phyloP scores from a whole-genome alignment of 1,140 invertebrate genomes.

The Berghia stephanieae region DNA sequence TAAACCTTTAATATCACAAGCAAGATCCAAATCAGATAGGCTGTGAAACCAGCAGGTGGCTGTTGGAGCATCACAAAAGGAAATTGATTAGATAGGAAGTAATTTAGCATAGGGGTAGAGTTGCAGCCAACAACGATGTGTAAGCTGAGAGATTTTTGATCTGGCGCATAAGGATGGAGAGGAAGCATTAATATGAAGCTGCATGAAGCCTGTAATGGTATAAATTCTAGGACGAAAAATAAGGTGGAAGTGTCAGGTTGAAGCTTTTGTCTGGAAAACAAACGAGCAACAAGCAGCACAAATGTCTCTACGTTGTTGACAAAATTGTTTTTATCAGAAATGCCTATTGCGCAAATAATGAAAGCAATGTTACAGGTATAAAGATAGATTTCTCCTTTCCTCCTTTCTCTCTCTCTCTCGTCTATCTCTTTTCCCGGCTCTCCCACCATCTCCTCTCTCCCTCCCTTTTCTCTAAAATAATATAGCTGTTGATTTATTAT shows the following conservation, averaged over 20 bases:
- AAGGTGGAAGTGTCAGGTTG: neutral
- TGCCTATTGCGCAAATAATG: conserved; percentile 29
- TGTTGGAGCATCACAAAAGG: too few species aligned
- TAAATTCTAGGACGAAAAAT: neutral
- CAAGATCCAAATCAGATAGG: too few species aligned
- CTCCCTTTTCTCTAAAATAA: neutral
- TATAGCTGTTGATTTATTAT: neutral
- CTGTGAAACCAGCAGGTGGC: too few species aligned
- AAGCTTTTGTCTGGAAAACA: neutral
- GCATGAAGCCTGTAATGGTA: too few species aligned
- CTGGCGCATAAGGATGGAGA: too few species aligned
- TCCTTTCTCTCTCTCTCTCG: neutral
- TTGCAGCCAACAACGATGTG: too few species aligned
- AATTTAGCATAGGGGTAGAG: too few species aligned
- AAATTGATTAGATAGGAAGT: too few species aligned
- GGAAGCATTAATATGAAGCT: too few species aligned
- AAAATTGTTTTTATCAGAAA: conserved; percentile 1
- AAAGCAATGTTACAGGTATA: too few species aligned
- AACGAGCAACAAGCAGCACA: neutral
- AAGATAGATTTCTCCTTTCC: neutral
- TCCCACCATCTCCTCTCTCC: neutral
- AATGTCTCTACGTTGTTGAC: neutral
- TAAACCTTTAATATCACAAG: too few species aligned
- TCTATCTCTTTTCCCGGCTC: neutral
- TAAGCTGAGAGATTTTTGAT: too few species aligned